These are phyloP conservation scores for Psettodes erumei DNA, from an alignment of 2,113 vertebrate species.

Conservation along the genomic window DNA sequence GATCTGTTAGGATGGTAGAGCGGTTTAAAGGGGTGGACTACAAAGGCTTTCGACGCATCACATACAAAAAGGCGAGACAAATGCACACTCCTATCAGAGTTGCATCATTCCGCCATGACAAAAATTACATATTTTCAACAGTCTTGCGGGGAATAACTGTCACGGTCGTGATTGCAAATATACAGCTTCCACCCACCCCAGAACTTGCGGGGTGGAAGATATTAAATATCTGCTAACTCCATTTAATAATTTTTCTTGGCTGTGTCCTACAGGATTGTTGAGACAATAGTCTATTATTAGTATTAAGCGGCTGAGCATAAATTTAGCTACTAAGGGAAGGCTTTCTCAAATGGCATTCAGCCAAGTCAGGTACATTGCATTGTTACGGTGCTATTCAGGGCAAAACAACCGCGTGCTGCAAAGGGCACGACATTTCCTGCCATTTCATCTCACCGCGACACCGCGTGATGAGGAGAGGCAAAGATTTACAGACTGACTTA, in stretches of 20 bases:
- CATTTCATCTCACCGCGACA: conserved; percentile 28
- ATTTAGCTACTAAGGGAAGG: conserved; percentile 15
- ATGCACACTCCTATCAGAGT: not conserved
- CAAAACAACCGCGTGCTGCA: conserved; percentile 4
- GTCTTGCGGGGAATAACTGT: not conserved
- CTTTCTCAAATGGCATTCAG: conserved; percentile 1
- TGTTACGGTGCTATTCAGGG: conserved; percentile 21
- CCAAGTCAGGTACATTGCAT: conserved; percentile 17
- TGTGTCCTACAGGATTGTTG: not conserved
- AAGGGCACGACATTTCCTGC: conserved; percentile 63
- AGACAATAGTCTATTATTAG: not conserved
- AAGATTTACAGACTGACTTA: conserved; percentile 1
- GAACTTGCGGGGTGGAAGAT: conserved; percentile 16
- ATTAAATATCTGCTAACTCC: conserved; percentile 18
- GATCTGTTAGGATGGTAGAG: conserved; percentile 21
- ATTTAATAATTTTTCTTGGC: conserved; percentile 15
- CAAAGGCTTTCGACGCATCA: conserved; percentile 13
- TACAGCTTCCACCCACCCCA: conserved; percentile 12
- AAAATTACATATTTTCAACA: conserved; percentile 6
- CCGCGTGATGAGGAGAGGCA: conserved; percentile 17
- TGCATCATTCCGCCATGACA: not conserved
- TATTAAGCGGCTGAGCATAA: not conserved
- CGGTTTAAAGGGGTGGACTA: conserved; percentile 3
- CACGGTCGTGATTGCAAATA: not conserved
- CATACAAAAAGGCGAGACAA: conserved; percentile 8